phyloP scores from a whole-genome alignment of 53 echinoderm and acorn worm species.

The Hippasteria phrygiana region DNA sequence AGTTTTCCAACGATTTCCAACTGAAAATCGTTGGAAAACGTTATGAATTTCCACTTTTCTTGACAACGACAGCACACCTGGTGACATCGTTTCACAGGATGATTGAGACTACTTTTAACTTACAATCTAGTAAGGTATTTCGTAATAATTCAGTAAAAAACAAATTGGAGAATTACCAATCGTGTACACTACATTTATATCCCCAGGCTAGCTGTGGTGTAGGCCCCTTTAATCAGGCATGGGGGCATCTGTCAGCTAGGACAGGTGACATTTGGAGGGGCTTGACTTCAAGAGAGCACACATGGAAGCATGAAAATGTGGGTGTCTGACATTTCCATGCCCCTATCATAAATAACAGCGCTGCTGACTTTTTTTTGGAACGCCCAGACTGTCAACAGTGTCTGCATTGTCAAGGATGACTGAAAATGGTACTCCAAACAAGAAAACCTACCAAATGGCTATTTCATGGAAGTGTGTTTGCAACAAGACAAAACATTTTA shows the following conservation, averaged over 20 bases:
- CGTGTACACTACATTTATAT: no score
- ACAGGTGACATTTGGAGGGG: conserved; percentile 9
- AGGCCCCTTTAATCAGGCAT: not conserved
- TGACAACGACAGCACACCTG: no score
- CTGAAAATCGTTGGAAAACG: no score
- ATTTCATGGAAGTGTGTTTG: not conserved
- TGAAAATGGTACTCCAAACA: no score
- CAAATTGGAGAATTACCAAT: no score
- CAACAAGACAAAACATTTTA: not conserved
- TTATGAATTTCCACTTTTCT: no score
- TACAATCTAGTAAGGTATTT: no score
- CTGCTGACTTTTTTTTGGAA: not conserved
- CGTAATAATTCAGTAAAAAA: no score
- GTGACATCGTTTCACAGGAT: no score
- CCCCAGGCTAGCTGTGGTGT: not conserved
- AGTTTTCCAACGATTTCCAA: no score
- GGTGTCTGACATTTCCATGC: conserved; percentile 16
- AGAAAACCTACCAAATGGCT: no score
- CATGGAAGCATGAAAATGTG: not conserved
- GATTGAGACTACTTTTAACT: no score
- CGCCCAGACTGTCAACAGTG: not conserved
- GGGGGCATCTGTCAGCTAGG: not conserved
- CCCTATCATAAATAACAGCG: conserved; percentile 2
- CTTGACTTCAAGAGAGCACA: not conserved
- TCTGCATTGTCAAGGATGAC: not conserved